Conservation (phyloP, 2,797 vertebrate genomes). For the Corythornis leucogaster region DNA sequence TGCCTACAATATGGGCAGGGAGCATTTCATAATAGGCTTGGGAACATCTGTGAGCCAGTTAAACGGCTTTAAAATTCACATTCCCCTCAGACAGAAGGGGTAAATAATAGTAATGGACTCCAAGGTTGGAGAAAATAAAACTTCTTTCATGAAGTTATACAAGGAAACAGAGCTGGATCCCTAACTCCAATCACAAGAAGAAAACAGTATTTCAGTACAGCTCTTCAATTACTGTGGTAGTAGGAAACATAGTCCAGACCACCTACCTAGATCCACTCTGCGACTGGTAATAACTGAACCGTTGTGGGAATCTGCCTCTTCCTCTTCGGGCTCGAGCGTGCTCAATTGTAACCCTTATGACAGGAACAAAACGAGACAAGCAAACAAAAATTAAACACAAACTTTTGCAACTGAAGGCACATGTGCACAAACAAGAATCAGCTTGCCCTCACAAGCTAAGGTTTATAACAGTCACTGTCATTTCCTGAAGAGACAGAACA, state of each 20-base stretch:
- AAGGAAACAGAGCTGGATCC: not conserved
- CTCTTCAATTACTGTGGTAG: not conserved
- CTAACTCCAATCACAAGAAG: not conserved
- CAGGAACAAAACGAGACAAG: not conserved
- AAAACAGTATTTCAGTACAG: not conserved
- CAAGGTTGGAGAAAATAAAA: not conserved
- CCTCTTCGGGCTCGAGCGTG: slow-evolving; percentile 91
- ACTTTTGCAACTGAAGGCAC: not conserved
- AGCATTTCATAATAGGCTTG: not conserved
- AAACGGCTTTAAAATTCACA: not conserved
- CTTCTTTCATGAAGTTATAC: not conserved
- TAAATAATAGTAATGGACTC: not conserved
- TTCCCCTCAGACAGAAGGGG: not conserved
- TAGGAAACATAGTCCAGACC: not conserved
- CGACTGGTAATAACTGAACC: slow-evolving; percentile 87
- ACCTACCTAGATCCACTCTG: slow-evolving; percentile 88
- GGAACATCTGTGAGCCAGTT: not conserved
- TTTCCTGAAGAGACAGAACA: slow-evolving; percentile 20
- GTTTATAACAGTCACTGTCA: not conserved
- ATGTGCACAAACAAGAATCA: not conserved
- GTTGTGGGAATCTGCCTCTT: slow-evolving; percentile 84
- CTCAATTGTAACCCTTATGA: slow-evolving; percentile 89
- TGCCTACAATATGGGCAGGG: not conserved
- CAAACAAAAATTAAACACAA: not conserved
- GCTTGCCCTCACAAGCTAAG: slow-evolving; percentile 3